Evolutionary conservation across 2,797 vertebrate species (phyloP).

Genomic region (Bradypodion pumilum): DNA sequence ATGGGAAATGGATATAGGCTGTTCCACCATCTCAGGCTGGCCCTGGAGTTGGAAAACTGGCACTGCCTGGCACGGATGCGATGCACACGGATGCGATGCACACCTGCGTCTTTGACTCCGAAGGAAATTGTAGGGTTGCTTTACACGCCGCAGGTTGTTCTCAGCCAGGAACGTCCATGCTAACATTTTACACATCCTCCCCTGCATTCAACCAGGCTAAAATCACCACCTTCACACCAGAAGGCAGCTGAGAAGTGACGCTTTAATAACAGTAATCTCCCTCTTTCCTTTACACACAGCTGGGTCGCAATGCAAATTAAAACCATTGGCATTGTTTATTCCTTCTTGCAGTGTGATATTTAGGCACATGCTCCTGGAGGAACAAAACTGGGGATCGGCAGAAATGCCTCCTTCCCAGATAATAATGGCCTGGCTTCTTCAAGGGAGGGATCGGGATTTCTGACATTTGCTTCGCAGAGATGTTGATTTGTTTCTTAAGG

Average conservation of each 20-base stretch:
- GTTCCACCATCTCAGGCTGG: neutral
- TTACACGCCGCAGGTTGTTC: neutral
- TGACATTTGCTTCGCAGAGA: neutral
- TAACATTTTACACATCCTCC: conserved; percentile 55
- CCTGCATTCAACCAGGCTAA: conserved; percentile 48
- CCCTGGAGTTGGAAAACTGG: no score
- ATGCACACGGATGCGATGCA: neutral
- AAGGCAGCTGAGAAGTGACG: conserved; percentile 70
- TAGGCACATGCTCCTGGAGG: neutral
- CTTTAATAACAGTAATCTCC: conserved; percentile 70
- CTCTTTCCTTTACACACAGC: conserved; percentile 66
- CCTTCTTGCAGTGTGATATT: conserved; percentile 22
- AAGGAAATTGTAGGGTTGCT: neutral
- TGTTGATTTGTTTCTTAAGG: neutral
- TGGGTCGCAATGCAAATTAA: conserved; percentile 72
- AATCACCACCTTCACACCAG: conserved; percentile 71
- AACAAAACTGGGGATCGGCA: neutral
- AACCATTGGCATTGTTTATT: conserved; percentile 71
- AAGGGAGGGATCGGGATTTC: neutral
- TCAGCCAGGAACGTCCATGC: conserved; percentile 10
- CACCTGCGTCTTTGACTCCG: conserved; percentile 3
- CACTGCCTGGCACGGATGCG: neutral
- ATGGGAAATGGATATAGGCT: neutral
- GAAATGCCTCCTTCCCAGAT: neutral
- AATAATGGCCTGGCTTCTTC: neutral